These are phyloP conservation scores for Elephas maximus DNA, from an alignment of 2,113 vertebrate genomes.

Conservation along the genomic window DNA sequence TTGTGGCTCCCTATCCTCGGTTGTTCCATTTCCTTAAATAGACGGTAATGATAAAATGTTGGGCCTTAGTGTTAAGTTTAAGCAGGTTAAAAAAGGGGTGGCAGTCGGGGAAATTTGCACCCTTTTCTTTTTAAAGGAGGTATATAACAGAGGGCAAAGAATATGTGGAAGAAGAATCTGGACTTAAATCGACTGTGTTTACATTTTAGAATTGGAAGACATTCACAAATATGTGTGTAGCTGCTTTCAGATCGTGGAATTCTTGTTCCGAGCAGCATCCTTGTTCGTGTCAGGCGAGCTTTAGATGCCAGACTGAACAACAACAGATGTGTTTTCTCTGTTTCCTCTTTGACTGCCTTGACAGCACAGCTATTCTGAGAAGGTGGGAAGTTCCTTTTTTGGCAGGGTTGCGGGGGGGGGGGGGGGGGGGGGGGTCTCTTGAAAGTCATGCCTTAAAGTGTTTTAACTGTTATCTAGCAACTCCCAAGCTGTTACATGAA, in stretches of 20 bases:
- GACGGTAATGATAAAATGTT: neutral
- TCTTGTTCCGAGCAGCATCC: neutral
- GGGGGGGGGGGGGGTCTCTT: neutral
- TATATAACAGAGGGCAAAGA: neutral
- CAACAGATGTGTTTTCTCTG: neutral
- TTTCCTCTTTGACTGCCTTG: neutral
- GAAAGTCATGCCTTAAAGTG: neutral
- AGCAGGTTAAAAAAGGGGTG: neutral
- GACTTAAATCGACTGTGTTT: neutral
- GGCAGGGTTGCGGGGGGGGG: too few species aligned
- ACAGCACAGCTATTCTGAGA: neutral
- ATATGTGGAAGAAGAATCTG: neutral
- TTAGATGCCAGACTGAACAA: neutral
- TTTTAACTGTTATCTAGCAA: neutral
- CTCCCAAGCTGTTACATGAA: neutral
- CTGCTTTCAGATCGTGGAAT: neutral
- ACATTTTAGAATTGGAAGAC: constrained; percentile 27
- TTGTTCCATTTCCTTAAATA: neutral
- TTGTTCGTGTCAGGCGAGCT: neutral
- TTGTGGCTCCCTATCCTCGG: neutral
- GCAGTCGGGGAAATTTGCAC: neutral
- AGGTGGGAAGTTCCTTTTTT: neutral
- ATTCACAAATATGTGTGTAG: too few species aligned
- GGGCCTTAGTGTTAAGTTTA: neutral
- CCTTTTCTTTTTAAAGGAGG: neutral